phyloP scores from a whole-genome alignment of 2,888 invertebrate species.

The Desoria tigrina region DNA sequence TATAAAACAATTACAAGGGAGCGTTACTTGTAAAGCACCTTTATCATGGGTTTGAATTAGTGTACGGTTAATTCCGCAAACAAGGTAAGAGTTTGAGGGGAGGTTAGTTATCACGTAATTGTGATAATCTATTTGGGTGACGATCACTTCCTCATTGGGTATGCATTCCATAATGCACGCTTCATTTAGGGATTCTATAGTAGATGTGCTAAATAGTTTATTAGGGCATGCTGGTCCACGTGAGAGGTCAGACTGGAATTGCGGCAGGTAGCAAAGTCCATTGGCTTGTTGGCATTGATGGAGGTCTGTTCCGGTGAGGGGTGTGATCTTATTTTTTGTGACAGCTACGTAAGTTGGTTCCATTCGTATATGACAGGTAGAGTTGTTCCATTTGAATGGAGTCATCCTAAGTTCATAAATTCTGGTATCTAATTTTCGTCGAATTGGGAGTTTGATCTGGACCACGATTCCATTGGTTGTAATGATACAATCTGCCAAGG shows the following conservation, averaged over 20 bases:
- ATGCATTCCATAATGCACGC: slow-evolving; percentile 23
- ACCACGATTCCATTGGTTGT: not conserved
- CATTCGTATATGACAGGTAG: slow-evolving; percentile 17
- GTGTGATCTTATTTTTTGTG: not conserved
- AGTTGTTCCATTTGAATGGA: slow-evolving; percentile 18
- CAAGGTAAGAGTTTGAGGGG: not conserved
- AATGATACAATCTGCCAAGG: slow-evolving; percentile 12
- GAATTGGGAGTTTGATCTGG: slow-evolving; percentile 15
- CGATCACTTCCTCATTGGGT: not conserved
- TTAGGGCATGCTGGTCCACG: slow-evolving; percentile 13
- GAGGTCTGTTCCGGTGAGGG: slow-evolving; percentile 16
- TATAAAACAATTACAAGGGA: slow-evolving; percentile 3
- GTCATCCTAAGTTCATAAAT: slow-evolving; percentile 11
- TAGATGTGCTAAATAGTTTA: slow-evolving; percentile 1
- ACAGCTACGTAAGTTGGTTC: slow-evolving; percentile 16
- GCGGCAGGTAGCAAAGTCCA: slow-evolving; percentile 21
- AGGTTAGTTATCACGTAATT: slow-evolving; percentile 12
- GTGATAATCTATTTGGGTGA: slow-evolving; percentile 19
- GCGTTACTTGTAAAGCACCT: slow-evolving; percentile 3
- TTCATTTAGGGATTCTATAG: slow-evolving; percentile 17
- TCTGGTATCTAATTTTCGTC: not conserved
- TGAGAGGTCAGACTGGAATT: slow-evolving; percentile 9
- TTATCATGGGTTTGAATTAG: not conserved
- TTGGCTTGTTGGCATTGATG: slow-evolving; percentile 19
- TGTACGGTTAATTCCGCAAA: not conserved